Base-by-base conservation (phyloP, 2,113 vertebrate genomes). In the Bettongia penicillata region DNA sequence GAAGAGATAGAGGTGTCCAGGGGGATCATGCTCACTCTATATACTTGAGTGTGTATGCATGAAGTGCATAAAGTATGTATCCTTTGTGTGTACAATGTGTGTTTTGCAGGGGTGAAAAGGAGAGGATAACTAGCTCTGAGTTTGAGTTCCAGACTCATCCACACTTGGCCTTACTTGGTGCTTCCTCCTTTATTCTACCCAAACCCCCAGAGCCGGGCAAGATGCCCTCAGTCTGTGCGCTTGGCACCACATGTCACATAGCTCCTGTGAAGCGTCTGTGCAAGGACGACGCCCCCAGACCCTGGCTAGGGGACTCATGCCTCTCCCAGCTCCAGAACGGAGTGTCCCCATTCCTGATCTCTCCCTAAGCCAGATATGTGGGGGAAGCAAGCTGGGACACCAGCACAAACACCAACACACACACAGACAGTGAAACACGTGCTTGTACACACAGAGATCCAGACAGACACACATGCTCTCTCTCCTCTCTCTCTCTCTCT, bases 251-350 rank as follows among this genome's bases (percentile, higher is more conserved):
- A 97, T 96, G 93, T 95, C 96, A 97, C 97, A 97, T 96, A 97
- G 95, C 97, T 96, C 96, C 97, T 97, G 97, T 97, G 94, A 89
- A 51, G 90, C 84, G 96, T 97, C 98, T 96, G 96, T 96, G 96
- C 96, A 97, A 96, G 96, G 97, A 97, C 96, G 96, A 98, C 97
- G 97, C 98, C 97, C 98, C 98, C 98, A 97, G 93, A 96, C 95
- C 98, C 97, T 68, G 95, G 97, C 97, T 98, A 97, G 95, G 95
- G 97, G 95, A 97, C 77, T 91, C 93, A 98, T 96, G 90, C 96
- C 96, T 97, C 97, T 93, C 95, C 97, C 96, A 96, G 90, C 94
- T 97, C 94, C 91, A 97, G 98, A 97, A 98, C 96, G 96, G 96
- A 97, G 97, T 93, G 97, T 98, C 97, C 98, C 94, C 93, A 97